Percentiles rank a stretch among this genome's conserved stretches.
These are phyloP conservation scores for Tenthredo livida DNA, from an alignment of 2,888 invertebrate genomes.

Conservation along the genomic window DNA sequence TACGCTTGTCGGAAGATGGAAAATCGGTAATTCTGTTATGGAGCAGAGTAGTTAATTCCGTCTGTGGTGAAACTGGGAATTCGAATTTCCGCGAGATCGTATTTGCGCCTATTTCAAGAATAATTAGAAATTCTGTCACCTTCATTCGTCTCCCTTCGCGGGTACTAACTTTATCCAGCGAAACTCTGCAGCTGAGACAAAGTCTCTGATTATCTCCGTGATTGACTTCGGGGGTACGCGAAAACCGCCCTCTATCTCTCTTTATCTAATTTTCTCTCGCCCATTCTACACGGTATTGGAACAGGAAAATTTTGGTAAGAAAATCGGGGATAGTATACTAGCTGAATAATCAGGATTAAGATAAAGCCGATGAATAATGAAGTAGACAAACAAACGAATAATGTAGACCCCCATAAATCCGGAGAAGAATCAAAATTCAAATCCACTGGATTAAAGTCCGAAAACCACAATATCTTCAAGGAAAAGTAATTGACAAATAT, in stretches of 20 bases:
- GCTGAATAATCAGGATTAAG: conserved; percentile 19
- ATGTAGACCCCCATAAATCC: neutral
- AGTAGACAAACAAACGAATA: conserved; percentile 7
- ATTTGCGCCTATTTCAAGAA: conserved; percentile 30
- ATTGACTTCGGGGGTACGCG: conserved; percentile 63
- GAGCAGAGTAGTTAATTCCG: conserved; percentile 23
- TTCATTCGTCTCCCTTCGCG: conserved; percentile 40
- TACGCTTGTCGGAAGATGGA: neutral
- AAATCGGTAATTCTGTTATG: neutral
- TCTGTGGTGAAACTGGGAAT: conserved; percentile 26
- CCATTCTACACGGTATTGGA: neutral
- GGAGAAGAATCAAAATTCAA: neutral
- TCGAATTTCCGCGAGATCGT: neutral
- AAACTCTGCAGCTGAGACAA: conserved; percentile 54
- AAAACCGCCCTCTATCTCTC: conserved; percentile 55
- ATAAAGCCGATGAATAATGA: conserved; percentile 3
- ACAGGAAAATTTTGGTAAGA: conserved; percentile 17
- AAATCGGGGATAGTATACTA: conserved; percentile 15
- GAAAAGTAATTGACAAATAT: neutral
- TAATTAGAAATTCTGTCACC: conserved; percentile 52
- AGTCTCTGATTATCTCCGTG: conserved; percentile 63
- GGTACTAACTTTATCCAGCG: conserved; percentile 44
- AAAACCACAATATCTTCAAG: neutral
- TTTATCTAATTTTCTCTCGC: neutral
- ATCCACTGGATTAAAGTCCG: neutral